Evolutionary conservation across 2,797 vertebrate genomes (phyloP), one percentile per base, ranked within the genome.

Genomic region (Ctenopoma multispine): DNA sequence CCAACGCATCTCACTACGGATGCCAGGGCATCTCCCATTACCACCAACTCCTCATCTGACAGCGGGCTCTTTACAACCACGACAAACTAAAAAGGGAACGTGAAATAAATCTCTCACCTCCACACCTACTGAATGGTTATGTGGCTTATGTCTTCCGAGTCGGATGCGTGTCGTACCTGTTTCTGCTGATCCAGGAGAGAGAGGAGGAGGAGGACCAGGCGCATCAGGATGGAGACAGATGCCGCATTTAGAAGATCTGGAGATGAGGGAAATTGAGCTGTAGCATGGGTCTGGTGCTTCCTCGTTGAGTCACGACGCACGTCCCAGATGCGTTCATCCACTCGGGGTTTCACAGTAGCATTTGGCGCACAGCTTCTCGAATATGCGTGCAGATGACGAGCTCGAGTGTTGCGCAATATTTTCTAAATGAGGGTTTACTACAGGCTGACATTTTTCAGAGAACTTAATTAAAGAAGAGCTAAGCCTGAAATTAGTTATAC

Each of bases 131-230:
- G 24, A 34, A 17, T 53, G 53, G 36, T 55, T 51, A 18, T 56
- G 38, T 69, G 51, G 51, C 58, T 48, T 58, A 56, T 55, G 7
- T 61, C 65, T 24, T 10, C 14, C 34, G 54, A 64, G 69, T 63
- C 24, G 47, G 72, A 63, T 59, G 66, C 46, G 50, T 68, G 71
- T 87, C 89, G 59, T 91, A 90, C 89, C 91, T 87, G 86, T 71
- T 54, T 69, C 58, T 81, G 76, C 61, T 46, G 73, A n/a, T 84
- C 72, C 77, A 47, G 76, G 31, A 59, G 80, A 58, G 29, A 61
- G 34, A 49, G 27, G 80, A 69, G 11, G 77, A 66, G 55, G 80
- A 68, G 67, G 51, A 82, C 75, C 57, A 74, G 79, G 79, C 56
- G 78, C 80, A 75, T 80, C 75, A 71, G 54, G 75, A 72, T 68